phyloP scores from a whole-genome alignment of 2,113 vertebrate species.

The Perccottus glenii region DNA sequence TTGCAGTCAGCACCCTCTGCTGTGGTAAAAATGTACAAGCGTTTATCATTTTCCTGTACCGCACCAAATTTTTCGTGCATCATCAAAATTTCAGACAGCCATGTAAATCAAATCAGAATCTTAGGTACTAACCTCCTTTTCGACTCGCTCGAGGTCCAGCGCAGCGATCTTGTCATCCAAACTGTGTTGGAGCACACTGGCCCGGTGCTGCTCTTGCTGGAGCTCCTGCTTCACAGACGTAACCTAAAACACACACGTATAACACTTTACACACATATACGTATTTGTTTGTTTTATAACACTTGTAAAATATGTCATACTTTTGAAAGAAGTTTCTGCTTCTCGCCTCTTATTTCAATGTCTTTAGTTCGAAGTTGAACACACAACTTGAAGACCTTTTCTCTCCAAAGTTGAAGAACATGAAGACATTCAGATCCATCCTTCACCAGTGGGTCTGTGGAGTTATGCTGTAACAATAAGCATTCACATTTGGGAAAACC shows the following conservation, averaged over 20 bases:
- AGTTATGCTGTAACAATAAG: slow-evolving; percentile 33
- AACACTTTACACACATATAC: slow-evolving; percentile 13
- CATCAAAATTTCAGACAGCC: slow-evolving; percentile 50
- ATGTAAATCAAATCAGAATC: slow-evolving; percentile 46
- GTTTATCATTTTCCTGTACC: slow-evolving; percentile 39
- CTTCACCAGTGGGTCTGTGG: slow-evolving; percentile 51
- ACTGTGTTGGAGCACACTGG: slow-evolving; percentile 77
- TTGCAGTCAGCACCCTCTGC: slow-evolving; percentile 40
- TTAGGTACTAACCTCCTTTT: slow-evolving; percentile 78
- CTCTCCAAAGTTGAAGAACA: slow-evolving; percentile 79
- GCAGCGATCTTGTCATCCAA: slow-evolving; percentile 84
- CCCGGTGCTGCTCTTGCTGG: slow-evolving; percentile 74
- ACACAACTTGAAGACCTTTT: slow-evolving; percentile 80
- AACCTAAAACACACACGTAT: slow-evolving; percentile 49
- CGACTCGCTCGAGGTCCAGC: slow-evolving; percentile 82
- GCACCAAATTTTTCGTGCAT: slow-evolving; percentile 37
- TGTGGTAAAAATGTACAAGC: slow-evolving; percentile 19
- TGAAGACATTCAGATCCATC: slow-evolving; percentile 46
- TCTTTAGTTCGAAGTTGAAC: slow-evolving; percentile 79
- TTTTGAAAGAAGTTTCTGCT: slow-evolving; percentile 54
- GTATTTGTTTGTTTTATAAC: neutral
- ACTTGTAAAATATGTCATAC: slow-evolving; percentile 44
- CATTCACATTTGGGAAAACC: neutral
- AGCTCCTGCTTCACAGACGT: slow-evolving; percentile 66
- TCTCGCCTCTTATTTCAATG: slow-evolving; percentile 66